Base-by-base conservation (phyloP, 2,797 vertebrate genomes). In the Myotis pilosus region DNA sequence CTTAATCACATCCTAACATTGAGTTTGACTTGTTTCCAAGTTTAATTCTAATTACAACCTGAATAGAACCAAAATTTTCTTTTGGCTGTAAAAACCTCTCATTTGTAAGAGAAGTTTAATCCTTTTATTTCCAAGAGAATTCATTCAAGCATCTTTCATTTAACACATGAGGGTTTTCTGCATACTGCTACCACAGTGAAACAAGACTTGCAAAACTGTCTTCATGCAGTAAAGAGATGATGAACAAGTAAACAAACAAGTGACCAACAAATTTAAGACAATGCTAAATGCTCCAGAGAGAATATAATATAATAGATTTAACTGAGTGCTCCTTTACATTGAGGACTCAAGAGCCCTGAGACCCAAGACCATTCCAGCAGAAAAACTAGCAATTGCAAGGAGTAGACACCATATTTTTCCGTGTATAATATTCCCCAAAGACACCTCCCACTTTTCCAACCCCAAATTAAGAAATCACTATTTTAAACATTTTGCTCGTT, bases 21-120 rank as follows among this genome's bases (percentile, higher is more conserved):
- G 30, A 75, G 41, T 85, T 80, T 82, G 57, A 97, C 53, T 81
- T 55, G 47, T 33, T 94, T 96, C 23, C 71, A 91, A 91, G 97
- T 94, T 72, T 0, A 12, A 36, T 82, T 97, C 66, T 94, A 78
- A 97, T 84, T 96, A 79, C 15, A 28, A 76, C 94, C 13, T 44
- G 44, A 72, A 33, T 5, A 81, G 44, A 96, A 97, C 96, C 87
- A 60, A 94, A 95, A 96, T 25, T 47, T 76, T 71, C 0, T 71
- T 78, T 75, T 75, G 53, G 41, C 62, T 96, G 72, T 4, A 15
- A 80, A 96, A 49, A 94, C 55, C 79, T 92, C 30, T 82, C 86
- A 17, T 85, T 80, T 96, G 33, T 78, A 75, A 84, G 4, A 96
- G 25, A 3, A 96, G 15, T 69, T 95, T 78, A 96, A 93, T 9